phyloP scores from a whole-genome alignment of 2,113 vertebrate genomes.

The Mustelus asterias region DNA sequence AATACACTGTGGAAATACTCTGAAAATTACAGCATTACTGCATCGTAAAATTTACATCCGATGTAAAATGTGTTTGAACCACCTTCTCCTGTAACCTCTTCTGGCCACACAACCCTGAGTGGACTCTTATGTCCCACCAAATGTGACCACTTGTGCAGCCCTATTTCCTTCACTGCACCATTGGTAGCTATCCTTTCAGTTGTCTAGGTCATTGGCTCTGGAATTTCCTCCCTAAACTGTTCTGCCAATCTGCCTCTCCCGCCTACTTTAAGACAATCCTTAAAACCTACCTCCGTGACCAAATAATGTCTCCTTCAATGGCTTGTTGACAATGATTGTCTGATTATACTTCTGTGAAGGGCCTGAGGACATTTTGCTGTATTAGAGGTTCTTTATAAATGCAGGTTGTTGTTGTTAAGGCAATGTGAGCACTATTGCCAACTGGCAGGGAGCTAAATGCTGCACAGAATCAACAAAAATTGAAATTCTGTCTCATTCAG shows the following conservation, averaged over 20 bases:
- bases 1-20: not conserved
- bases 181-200: not conserved
- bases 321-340: not conserved
- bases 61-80: too few species aligned
- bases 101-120: too few species aligned
- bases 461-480: not conserved
- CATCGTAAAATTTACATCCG: too few species aligned
- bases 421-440: not conserved
- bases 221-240: not conserved
- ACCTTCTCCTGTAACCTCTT: too few species aligned
- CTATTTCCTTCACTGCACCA: not conserved
- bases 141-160: not conserved
- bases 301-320: not conserved
- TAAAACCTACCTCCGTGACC: not conserved
- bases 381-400: not conserved
- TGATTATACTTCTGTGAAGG: not conserved
- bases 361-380: not conserved
- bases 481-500: not conserved
- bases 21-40: too few species aligned
- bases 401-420: not conserved
- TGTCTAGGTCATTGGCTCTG: not conserved
- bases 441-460: not conserved
- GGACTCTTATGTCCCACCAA: not conserved
- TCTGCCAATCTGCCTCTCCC: not conserved
- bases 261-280: not conserved